A percentile compares a stretch with the other conserved stretches of the same genome.
These are phyloP conservation scores for Ambastaia sidthimunki DNA, from an alignment of 2,797 vertebrate species.

Conservation along the genomic window DNA sequence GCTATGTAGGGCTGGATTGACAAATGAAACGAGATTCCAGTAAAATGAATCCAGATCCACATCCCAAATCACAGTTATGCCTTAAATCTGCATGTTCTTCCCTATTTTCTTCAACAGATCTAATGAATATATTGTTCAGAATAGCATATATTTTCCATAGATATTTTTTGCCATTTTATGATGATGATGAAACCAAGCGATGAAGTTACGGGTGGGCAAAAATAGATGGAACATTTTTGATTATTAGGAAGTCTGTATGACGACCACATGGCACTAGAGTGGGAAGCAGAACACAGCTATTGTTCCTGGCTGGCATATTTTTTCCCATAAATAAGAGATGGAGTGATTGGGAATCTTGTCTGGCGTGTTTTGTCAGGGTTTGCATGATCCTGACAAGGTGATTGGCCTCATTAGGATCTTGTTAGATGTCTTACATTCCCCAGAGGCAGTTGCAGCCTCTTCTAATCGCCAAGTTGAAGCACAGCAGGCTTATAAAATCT, in stretches of 20 bases:
- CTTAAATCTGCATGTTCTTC: not conserved
- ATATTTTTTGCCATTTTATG: not conserved
- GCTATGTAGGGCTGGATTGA: conserved; percentile 28
- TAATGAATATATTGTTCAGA: conserved; percentile 4
- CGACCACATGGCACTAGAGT: conserved; percentile 1
- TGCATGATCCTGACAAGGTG: conserved; percentile 29
- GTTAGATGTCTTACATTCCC: not conserved
- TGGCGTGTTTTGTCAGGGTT: not conserved
- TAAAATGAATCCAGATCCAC: conserved; percentile 2
- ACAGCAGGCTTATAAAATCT: not conserved
- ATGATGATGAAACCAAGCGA: not conserved
- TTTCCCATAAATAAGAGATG: conserved; percentile 2
- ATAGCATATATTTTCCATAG: not conserved
- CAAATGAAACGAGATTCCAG: conserved; percentile 22
- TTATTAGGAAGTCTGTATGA: conserved; percentile 25
- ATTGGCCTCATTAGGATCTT: conserved; percentile 24
- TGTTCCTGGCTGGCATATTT: not conserved
- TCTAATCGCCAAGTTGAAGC: not conserved
- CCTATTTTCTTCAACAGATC: not conserved
- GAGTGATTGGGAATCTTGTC: not conserved
- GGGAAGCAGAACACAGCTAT: not conserved
- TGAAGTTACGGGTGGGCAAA: not conserved
- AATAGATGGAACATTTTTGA: conserved; percentile 26
- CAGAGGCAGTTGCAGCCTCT: not conserved
- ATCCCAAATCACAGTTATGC: not conserved